A percentile compares a stretch with the other conserved stretches of the same genome.
Evolutionary conservation across 92 coral and sea anemone genomes (phyloP).

Genomic region (Parazoanthus darwini): DNA sequence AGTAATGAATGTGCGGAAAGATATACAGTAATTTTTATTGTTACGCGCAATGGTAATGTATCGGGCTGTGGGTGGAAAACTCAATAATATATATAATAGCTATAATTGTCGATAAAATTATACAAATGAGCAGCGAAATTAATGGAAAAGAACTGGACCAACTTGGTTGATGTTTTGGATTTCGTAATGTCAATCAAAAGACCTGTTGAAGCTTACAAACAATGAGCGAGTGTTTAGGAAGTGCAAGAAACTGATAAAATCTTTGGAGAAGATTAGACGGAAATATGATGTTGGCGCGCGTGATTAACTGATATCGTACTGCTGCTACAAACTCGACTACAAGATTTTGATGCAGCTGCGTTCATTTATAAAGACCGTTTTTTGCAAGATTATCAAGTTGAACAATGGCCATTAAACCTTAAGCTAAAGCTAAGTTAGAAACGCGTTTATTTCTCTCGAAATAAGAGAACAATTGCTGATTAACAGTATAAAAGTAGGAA

Average conservation of each 20-base stretch:
- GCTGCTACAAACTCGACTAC: not conserved
- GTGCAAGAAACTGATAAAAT: not conserved
- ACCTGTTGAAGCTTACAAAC: not conserved
- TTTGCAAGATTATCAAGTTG: no score
- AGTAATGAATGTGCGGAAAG: not conserved
- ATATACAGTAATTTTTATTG: not conserved
- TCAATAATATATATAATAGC: not conserved
- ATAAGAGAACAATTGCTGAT: no score
- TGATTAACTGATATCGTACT: not conserved
- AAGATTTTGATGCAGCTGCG: no score
- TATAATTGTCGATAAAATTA: not conserved
- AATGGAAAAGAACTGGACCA: not conserved
- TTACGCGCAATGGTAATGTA: not conserved
- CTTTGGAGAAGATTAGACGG: not conserved
- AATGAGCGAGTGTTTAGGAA: not conserved
- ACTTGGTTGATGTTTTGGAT: no score
- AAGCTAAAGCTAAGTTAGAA: no score
- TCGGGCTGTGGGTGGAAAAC: not conserved
- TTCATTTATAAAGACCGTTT: no score
- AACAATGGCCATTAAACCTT: no score
- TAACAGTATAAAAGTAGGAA: not conserved
- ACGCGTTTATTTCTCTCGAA: no score
- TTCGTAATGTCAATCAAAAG: not conserved
- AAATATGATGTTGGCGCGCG: not conserved
- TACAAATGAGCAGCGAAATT: not conserved